phyloP scores from a whole-genome alignment of 2,888 invertebrate genomes.

The Tipula lateralis region DNA sequence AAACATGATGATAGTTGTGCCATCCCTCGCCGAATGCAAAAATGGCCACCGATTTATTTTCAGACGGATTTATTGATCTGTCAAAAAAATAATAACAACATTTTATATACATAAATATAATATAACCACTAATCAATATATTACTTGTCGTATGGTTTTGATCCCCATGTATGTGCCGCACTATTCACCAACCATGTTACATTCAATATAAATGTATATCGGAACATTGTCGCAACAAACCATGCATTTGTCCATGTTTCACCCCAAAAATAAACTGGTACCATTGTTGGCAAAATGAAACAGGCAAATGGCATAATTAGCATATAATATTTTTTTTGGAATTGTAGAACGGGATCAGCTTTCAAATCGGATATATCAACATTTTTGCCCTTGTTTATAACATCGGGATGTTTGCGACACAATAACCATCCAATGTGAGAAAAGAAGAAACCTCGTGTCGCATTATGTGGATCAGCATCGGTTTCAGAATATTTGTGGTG shows the following conservation, averaged over 20 bases:
- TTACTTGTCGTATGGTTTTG: conserved; percentile 69
- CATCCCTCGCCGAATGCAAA: conserved; percentile 70
- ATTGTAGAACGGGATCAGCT: conserved; percentile 73
- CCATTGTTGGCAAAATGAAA: conserved; percentile 69
- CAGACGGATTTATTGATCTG: conserved; percentile 61
- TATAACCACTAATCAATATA: too few relatives aligned
- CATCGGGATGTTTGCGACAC: conserved; percentile 84
- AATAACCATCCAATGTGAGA: conserved; percentile 94
- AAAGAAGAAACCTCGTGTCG: conserved; percentile 91
- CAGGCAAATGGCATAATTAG: conserved; percentile 67
- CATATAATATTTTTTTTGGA: conserved; percentile 84
- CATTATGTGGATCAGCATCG: conserved; percentile 90
- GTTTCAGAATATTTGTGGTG: conserved; percentile 94
- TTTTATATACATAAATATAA: not conserved
- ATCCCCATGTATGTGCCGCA: conserved; percentile 77
- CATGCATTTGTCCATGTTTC: conserved; percentile 65
- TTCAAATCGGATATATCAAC: conserved; percentile 80
- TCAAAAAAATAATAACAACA: not conserved
- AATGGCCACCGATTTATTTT: conserved; percentile 60
- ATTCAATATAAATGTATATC: conserved; percentile 76
- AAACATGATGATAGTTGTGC: conserved; percentile 79
- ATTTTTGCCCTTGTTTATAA: conserved; percentile 77
- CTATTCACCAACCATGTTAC: conserved; percentile 89
- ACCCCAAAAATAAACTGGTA: conserved; percentile 74
- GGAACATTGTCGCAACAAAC: conserved; percentile 66